These are phyloP conservation scores for Callitettix versicolor DNA, from an alignment of 1,140 invertebrate genomes.

Conservation along the genomic window DNA sequence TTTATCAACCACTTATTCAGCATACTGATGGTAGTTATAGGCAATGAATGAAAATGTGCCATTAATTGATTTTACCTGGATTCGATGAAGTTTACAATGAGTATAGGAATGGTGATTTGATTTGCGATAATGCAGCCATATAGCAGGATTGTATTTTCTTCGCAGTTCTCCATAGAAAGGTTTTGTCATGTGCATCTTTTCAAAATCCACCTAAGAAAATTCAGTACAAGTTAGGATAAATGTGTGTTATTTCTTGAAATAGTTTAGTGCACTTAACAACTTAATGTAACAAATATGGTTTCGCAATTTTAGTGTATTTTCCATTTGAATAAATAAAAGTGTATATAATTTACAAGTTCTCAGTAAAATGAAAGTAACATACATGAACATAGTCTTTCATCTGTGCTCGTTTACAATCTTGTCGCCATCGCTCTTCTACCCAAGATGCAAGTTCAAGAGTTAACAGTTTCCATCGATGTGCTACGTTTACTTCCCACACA, in stretches of 20 bases:
- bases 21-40: background rate
- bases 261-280: too few species aligned
- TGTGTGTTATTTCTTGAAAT: too few species aligned
- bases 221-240: slow-evolving; percentile 6
- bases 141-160: slow-evolving; percentile 58
- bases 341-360: too few species aligned
- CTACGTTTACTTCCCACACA: slow-evolving; percentile 71
- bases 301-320: too few species aligned
- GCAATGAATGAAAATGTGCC: too few species aligned
- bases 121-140: slow-evolving; percentile 61
- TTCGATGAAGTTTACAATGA: slow-evolving; percentile 55
- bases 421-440: slow-evolving; percentile 67
- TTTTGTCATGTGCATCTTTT: slow-evolving; percentile 79
- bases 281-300: too few species aligned
- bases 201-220: slow-evolving; percentile 57
- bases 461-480: slow-evolving; percentile 64
- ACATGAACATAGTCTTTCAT: slow-evolving; percentile 59
- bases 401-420: slow-evolving; percentile 55
- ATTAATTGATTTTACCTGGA: too few species aligned
- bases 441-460: slow-evolving; percentile 65
- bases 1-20: too few species aligned
- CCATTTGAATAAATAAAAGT: too few species aligned
- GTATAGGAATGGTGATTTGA: slow-evolving; percentile 55
- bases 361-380: slow-evolving; percentile 18
- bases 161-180: slow-evolving; percentile 71